Base-by-base conservation (phyloP, 2,888 invertebrate species). In the Meloe dianella region DNA sequence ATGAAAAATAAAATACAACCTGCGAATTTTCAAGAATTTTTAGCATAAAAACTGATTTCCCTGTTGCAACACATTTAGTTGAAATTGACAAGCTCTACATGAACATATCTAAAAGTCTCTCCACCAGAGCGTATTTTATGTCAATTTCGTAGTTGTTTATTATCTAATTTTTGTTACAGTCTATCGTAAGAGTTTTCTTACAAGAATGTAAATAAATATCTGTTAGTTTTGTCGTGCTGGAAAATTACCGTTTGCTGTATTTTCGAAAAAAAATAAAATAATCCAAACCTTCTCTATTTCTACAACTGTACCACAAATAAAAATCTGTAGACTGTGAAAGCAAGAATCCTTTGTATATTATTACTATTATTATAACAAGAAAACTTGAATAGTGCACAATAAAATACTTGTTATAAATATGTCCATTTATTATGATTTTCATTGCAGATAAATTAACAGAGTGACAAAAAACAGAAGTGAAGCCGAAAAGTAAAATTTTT, bases 301-400 rank as follows among this genome's bases (percentile, higher is more conserved):
- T 41, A 38, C 47, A 27, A 24, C 57, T 12, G 14, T 22, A 22
- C 30, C 22, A 64, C 38, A 41, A 59, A 69, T n/a, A 41, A 47
- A 51, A 20, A 51, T 22, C 63, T 70, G 70, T 72, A 72, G 72
- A 72, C 72, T 71, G 68, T 70, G 67, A 70, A 71, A 56, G 61
- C 61, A 66, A 69, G 68, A 69, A 72, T 69, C 68, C 70, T 71
- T 69, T 72, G 70, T 72, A 72, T 30, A 72, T 72, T 64, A 65
- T 56, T 60, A 60, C 56, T 56, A 54, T 56, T 56, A 54, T 56
- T 62, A 51, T 51, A 51, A 57, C 41, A 60, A 66, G 38, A 51
- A 32, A 60, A 66, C 27, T 57, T 63, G 54, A 63, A 63, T 67
- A 67, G 71, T 70, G 70, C 70, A 71, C 71, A 71, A 71, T 67